Conservation (phyloP, 2,797 vertebrate genomes). For the Lagorchestes hirsutus region DNA sequence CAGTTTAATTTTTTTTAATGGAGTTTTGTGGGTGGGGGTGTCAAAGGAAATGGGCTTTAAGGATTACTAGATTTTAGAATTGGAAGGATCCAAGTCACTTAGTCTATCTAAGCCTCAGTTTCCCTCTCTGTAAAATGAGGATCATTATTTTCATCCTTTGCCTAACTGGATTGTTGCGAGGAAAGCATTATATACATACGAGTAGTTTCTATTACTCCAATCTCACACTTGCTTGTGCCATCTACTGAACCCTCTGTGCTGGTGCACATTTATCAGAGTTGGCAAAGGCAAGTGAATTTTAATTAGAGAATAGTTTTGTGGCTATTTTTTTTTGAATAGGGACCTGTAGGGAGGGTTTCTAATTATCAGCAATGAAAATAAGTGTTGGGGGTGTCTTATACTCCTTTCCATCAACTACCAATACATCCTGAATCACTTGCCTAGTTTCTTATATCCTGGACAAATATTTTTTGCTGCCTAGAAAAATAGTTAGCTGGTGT, state of each 20-base stretch:
- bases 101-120: background rate
- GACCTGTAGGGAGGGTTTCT: background rate
- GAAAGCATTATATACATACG: background rate
- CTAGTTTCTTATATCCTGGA: background rate
- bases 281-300: background rate
- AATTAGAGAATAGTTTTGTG: background rate
- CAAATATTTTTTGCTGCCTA: background rate
- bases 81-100: background rate
- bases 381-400: slow-evolving; percentile 52
- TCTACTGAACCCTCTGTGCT: background rate
- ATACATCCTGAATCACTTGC: background rate
- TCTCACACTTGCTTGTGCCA: background rate
- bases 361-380: slow-evolving; percentile 57
- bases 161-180: background rate
- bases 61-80: background rate
- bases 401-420: slow-evolving; percentile 10
- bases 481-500: background rate
- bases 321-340: slow-evolving; percentile 28
- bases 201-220: background rate
- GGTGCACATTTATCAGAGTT: background rate
- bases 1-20: background rate
- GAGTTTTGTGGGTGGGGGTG: background rate
- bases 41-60: background rate
- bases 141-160: background rate
- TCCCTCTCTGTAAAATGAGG: background rate